phyloP scores from a whole-genome alignment of 2,888 invertebrate genomes.

The Torymus tubicola region DNA sequence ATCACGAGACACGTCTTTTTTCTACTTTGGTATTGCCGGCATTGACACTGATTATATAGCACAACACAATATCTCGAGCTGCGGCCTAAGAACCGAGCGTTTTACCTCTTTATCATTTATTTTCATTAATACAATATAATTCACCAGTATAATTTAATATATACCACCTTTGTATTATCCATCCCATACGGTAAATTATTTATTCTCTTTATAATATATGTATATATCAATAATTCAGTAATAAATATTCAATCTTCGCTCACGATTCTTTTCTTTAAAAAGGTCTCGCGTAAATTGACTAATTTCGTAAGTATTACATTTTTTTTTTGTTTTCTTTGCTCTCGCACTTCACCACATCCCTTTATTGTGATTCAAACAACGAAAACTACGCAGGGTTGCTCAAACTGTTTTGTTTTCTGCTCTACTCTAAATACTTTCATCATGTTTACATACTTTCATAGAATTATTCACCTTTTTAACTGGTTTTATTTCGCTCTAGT shows the following conservation, averaged over 20 bases:
- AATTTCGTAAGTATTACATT: constrained; percentile 66
- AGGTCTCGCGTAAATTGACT: constrained; percentile 75
- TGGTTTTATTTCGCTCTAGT: constrained; percentile 3
- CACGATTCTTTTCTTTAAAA: constrained; percentile 64
- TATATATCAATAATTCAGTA: constrained; percentile 60
- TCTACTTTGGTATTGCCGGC: constrained; percentile 43
- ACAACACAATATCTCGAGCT: constrained; percentile 48
- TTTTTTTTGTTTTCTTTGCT: constrained; percentile 29
- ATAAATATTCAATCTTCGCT: constrained; percentile 59
- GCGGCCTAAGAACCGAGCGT: constrained; percentile 33
- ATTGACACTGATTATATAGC: constrained; percentile 52
- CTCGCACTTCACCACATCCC: neutral
- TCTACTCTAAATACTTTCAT: constrained; percentile 32
- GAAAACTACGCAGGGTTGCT: constrained; percentile 61
- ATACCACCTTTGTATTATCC: constrained; percentile 28
- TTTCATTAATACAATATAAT: constrained; percentile 60
- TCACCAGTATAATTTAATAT: constrained; percentile 17
- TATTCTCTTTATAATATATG: constrained; percentile 57
- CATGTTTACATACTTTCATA: constrained; percentile 51
- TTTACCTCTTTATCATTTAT: constrained; percentile 50
- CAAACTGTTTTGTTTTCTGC: constrained; percentile 34
- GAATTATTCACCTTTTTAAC: constrained; percentile 23
- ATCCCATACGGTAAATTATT: constrained; percentile 52
- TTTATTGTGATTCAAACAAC: constrained; percentile 30
- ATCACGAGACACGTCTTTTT: constrained; percentile 31